Base-by-base conservation (phyloP, 2,113 vertebrate genomes). In the Toxotes jaculatrix region DNA sequence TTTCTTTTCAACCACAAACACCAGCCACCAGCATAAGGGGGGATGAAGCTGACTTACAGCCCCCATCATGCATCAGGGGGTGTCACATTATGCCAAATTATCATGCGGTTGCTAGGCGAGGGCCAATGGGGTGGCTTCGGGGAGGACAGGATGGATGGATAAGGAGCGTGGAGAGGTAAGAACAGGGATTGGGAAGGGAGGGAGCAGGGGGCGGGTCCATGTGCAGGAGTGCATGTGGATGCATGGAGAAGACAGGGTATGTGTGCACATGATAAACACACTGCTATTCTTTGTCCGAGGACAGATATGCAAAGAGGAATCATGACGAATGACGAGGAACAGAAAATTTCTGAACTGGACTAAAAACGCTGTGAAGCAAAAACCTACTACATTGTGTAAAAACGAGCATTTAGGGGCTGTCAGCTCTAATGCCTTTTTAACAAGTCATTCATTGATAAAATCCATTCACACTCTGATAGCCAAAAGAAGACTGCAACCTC, bases 41-140 rank as follows among this genome's bases (percentile, higher is more conserved):
- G 87, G 70, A 14, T 75, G 77, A 86, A 74, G 87, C 85, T 87
- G 89, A 89, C 74, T 92, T 87, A 84, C 87, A 80, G 84, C 87
- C 89, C 87, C 88, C 90, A 92, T 93, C 90, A 92, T 94, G 89
- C 91, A 94, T 93, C 90, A 86, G 86, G 84, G 92, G 87, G 92
- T 92, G 93, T 92, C 89, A 94, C 91, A 94, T 94, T 93, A 94
- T 93, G 90, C 89, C 94, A 94, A 92, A 93, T 94, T 89, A 95
- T 93, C 88, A 90, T 92, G 88, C 73, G 85, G 93, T 94, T 94
- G 94, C 93, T 94, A 95, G 92, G 94, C 86, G 80, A 94, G 85
- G 77, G 84, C 93, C 92, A 94, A 94, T 95, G 77, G 80, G 69
- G 71, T 45, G 63, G 76, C 87, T 82, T 71, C 63, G 43, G 85